Percentiles rank a stretch among this genome's conserved stretches.
Evolutionary conservation across 2,797 vertebrate species (phyloP).

Genomic region (Odontamblyopus lacepedii): DNA sequence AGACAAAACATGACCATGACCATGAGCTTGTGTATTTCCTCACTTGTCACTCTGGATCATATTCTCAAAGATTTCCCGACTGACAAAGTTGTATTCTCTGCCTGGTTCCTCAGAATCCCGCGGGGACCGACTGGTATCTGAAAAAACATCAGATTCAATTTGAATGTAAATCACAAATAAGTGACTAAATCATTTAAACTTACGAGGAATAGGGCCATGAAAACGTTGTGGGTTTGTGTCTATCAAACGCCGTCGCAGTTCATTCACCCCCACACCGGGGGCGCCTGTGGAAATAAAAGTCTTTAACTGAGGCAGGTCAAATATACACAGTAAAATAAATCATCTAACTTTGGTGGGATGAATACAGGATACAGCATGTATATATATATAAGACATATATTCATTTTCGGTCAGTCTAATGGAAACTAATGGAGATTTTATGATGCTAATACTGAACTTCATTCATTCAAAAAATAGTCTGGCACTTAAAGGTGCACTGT

Average conservation of each 20-base stretch:
- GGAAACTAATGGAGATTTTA: no score
- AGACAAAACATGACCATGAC: neutral
- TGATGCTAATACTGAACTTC: no score
- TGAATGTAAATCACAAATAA: neutral
- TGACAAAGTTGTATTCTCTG: slow-evolving; percentile 91
- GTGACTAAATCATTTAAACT: slow-evolving; percentile 38
- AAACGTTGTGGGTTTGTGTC: slow-evolving; percentile 83
- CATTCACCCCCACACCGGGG: slow-evolving; percentile 92
- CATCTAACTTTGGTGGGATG: no score
- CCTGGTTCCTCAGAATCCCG: slow-evolving; percentile 89
- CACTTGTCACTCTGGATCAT: slow-evolving; percentile 90
- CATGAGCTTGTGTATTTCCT: neutral
- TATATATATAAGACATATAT: no score
- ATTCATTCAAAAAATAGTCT: no score
- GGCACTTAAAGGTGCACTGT: no score
- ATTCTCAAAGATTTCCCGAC: slow-evolving; percentile 88
- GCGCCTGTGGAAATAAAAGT: slow-evolving; percentile 76
- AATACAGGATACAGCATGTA: neutral
- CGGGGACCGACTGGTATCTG: slow-evolving; percentile 90
- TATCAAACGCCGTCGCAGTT: slow-evolving; percentile 87
- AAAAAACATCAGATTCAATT: neutral
- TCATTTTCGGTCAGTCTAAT: no score
- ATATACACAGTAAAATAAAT: neutral
- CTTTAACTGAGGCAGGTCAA: neutral
- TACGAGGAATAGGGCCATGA: slow-evolving; percentile 89